phyloP scores from a whole-genome alignment of 2,113 vertebrate genomes.

The Deroptyus accipitrinus region DNA sequence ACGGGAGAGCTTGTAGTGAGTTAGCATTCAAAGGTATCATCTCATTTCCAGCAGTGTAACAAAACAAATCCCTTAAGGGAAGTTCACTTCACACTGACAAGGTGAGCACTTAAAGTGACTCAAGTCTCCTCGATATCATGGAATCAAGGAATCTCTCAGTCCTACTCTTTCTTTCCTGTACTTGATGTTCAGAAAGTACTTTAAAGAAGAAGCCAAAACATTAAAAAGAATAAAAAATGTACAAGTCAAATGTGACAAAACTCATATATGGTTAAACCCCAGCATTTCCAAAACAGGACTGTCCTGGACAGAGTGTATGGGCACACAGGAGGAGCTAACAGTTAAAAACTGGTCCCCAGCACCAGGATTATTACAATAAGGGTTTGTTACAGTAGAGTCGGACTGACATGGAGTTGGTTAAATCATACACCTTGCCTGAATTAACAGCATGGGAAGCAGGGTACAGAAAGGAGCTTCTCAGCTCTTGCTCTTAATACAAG shows the following conservation, averaged over 20 bases:
- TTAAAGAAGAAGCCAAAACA: background rate
- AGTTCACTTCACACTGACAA: background rate
- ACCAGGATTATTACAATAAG: fast-evolving
- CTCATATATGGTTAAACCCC: fast-evolving
- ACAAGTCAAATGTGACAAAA: background rate
- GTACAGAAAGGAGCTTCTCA: background rate
- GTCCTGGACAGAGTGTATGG: background rate
- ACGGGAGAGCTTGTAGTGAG: background rate
- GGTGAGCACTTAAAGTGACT: background rate
- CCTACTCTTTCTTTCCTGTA: background rate
- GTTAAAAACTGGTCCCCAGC: fast-evolving
- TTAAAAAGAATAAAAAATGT: background rate
- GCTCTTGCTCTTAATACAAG: background rate
- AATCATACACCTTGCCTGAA: background rate
- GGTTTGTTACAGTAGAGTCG: background rate
- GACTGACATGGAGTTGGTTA: background rate
- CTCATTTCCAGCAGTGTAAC: background rate
- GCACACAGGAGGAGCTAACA: background rate
- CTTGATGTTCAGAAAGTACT: background rate
- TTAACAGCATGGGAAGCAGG: fast-evolving
- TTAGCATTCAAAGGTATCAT: background rate
- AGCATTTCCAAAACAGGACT: fast-evolving
- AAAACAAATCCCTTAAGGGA: background rate
- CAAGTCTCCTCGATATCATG: background rate
- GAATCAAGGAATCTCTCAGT: background rate